These are phyloP conservation scores for Oedothorax gibbosus DNA, from an alignment of 1,140 invertebrate species.

Conservation along the genomic window DNA sequence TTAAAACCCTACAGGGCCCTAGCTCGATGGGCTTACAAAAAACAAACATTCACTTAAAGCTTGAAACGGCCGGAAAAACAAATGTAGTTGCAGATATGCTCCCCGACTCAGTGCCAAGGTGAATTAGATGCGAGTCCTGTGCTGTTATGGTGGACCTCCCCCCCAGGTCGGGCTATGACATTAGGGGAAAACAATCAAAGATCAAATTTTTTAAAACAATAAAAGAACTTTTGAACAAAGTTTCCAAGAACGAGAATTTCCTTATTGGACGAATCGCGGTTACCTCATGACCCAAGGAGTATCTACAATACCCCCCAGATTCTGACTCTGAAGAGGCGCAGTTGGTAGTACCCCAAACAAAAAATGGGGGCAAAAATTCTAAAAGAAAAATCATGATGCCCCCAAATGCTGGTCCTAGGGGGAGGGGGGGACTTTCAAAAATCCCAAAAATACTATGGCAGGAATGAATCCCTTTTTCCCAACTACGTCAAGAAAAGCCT, in stretches of 20 bases:
- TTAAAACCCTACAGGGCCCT: background rate
- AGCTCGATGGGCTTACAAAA: background rate
- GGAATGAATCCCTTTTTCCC: background rate
- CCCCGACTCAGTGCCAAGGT: too few relatives aligned
- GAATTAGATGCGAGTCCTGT: too few relatives aligned
- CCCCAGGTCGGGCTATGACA: background rate
- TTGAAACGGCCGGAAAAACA: background rate
- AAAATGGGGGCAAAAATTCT: background rate
- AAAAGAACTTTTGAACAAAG: background rate
- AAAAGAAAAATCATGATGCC: constrained; percentile 1
- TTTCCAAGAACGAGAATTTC: background rate
- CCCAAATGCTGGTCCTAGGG: background rate
- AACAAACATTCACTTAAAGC: background rate
- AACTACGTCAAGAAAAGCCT: background rate
- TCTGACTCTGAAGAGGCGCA: background rate
- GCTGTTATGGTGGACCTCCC: background rate
- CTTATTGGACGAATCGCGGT: background rate
- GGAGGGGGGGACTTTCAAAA: background rate
- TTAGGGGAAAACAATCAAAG: background rate
- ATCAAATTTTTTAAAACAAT: background rate
- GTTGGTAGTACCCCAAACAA: background rate
- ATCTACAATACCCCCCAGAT: background rate
- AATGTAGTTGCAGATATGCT: too few relatives aligned
- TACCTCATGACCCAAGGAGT: too few relatives aligned
- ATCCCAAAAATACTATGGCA: background rate